Conservation (phyloP, 2,797 vertebrate species). For the Cetoscarus ocellatus region DNA sequence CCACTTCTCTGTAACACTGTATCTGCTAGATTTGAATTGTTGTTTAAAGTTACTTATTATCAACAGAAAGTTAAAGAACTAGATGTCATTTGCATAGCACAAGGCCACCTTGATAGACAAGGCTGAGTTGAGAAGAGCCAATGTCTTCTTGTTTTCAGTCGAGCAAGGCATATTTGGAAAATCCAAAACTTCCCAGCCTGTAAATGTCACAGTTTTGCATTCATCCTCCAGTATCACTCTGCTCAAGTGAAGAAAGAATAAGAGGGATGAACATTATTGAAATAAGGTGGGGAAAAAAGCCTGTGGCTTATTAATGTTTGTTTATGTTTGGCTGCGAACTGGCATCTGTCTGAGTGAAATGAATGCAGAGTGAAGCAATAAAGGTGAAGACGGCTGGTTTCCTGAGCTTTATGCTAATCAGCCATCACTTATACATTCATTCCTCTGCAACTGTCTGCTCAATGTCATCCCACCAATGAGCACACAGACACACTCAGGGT, state of each 20-base stretch:
- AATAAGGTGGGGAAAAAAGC: conserved; percentile 53
- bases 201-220: conserved; percentile 22
- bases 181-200: not conserved
- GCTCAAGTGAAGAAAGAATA: conserved; percentile 51
- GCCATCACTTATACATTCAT: conserved; percentile 73
- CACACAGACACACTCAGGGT: conserved; percentile 1
- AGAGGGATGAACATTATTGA: conserved; percentile 59
- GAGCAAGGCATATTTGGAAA: not conserved
- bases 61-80: not conserved
- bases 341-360: conserved; percentile 65
- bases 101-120: conserved; percentile 4
- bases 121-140: not conserved
- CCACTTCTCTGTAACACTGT: not conserved
- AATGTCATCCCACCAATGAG: conserved; percentile 49
- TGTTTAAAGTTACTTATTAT: conserved; percentile 5
- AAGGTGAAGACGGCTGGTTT: conserved; percentile 65
- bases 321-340: conserved; percentile 69
- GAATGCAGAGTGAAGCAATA: conserved; percentile 78
- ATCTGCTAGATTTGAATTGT: not conserved
- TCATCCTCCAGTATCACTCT: conserved; percentile 4
- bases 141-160: conserved; percentile 1
- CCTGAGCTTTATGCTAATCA: conserved; percentile 74
- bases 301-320: conserved; percentile 76
- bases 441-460: conserved; percentile 58
- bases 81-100: conserved; percentile 7